Conservation (phyloP, 2,797 vertebrate species). For the Amblyraja radiata region DNA sequence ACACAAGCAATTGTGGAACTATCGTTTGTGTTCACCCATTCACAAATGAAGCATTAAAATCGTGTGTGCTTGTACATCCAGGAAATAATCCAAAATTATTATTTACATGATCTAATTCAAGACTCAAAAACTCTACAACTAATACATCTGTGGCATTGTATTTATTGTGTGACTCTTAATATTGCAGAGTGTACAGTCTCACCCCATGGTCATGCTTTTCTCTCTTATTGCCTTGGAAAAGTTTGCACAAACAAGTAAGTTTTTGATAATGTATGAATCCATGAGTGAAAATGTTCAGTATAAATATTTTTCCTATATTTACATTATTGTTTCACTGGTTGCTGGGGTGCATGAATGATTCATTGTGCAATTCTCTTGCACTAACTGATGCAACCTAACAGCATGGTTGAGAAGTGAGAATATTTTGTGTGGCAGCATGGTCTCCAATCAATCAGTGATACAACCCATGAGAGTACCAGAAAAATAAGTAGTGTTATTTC, state of each 20-base stretch:
- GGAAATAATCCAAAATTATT: conserved; percentile 15
- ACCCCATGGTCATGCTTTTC: conserved; percentile 97
- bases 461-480: not conserved
- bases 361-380: not conserved
- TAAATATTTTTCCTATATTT: not conserved
- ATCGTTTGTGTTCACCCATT: not conserved
- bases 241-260: conserved; percentile 98
- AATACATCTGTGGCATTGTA: not conserved
- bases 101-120: not conserved
- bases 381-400: not conserved
- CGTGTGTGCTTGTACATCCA: not conserved
- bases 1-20: not conserved
- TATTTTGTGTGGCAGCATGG: too few relatives aligned
- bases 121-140: not conserved
- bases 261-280: conserved; percentile 36
- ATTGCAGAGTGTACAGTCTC: conserved; percentile 82
- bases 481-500: not conserved
- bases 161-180: conserved; percentile 16
- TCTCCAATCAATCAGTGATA: not conserved
- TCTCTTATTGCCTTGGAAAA: conserved; percentile 97
- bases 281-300: not conserved
- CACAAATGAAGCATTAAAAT: not conserved
- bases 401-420: not conserved
- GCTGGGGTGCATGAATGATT: not conserved
- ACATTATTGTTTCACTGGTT: not conserved